Conservation (phyloP, 2,797 vertebrate genomes). For the Falco peregrinus region DNA sequence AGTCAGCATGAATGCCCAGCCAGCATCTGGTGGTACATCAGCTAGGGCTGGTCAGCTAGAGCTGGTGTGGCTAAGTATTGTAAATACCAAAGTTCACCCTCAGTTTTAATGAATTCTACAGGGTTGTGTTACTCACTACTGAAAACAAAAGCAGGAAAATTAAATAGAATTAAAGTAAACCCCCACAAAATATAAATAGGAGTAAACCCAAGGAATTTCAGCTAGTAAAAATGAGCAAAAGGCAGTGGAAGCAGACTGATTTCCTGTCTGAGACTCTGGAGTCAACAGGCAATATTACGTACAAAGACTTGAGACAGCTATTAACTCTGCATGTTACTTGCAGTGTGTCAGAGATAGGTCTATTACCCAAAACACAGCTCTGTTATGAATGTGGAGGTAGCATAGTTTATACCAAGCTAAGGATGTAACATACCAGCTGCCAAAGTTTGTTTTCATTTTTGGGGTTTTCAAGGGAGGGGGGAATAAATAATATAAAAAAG, state of each 20-base stretch:
- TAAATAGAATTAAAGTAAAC: not conserved
- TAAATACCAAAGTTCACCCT: not conserved
- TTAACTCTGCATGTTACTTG: not conserved
- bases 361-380: not conserved
- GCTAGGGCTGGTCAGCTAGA: not conserved
- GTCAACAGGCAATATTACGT: not conserved
- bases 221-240: not conserved
- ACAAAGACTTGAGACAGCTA: not conserved
- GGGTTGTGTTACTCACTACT: not conserved
- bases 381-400: not conserved
- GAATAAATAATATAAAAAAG: not conserved
- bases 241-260: not conserved
- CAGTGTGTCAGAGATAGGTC: not conserved
- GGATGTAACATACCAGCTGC: not conserved
- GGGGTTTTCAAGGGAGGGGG: not conserved
- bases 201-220: not conserved
- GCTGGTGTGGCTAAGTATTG: not conserved
- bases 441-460: not conserved
- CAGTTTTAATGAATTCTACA: not conserved
- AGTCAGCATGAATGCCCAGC: not conserved
- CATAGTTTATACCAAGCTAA: not conserved
- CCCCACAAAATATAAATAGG: not conserved
- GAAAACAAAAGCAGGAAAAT: not conserved
- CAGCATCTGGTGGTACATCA: not conserved
- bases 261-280: not conserved